phyloP scores from a whole-genome alignment of 2,113 vertebrate genomes.

The Rhodinocichla rosea region DNA sequence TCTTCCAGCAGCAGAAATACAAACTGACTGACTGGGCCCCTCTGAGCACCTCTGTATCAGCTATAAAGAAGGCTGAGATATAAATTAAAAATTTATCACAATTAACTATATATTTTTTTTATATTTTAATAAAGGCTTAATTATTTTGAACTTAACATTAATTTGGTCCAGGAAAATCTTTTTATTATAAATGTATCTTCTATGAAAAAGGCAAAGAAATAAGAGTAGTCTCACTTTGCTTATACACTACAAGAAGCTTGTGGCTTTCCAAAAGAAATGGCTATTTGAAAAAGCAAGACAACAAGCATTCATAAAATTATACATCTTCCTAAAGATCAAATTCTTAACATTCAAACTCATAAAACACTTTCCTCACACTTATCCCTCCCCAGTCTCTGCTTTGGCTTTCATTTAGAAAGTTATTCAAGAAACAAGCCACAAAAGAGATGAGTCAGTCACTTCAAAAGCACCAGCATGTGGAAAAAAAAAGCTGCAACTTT shows the following conservation, averaged over 20 bases:
- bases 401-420: not conserved
- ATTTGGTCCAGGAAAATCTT: not conserved
- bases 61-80: not conserved
- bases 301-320: not conserved
- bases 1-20: not conserved
- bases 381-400: not conserved
- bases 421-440: not conserved
- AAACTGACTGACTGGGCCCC: fast-evolving
- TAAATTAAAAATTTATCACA: not conserved
- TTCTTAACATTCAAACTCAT: not conserved
- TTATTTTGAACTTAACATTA: not conserved
- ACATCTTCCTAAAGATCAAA: not conserved
- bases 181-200: not conserved
- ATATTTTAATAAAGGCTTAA: not conserved
- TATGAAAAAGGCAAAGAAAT: not conserved
- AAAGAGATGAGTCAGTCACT: not conserved
- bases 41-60: not conserved
- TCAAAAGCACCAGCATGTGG: not conserved
- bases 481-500: not conserved
- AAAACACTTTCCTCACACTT: not conserved
- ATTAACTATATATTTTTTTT: not conserved
- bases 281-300: not conserved
- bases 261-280: not conserved
- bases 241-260: not conserved
- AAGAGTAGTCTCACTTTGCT: not conserved